Evolutionary conservation across 2,113 vertebrate species (phyloP).

Genomic region (Phalacrocorax aristotelis): DNA sequence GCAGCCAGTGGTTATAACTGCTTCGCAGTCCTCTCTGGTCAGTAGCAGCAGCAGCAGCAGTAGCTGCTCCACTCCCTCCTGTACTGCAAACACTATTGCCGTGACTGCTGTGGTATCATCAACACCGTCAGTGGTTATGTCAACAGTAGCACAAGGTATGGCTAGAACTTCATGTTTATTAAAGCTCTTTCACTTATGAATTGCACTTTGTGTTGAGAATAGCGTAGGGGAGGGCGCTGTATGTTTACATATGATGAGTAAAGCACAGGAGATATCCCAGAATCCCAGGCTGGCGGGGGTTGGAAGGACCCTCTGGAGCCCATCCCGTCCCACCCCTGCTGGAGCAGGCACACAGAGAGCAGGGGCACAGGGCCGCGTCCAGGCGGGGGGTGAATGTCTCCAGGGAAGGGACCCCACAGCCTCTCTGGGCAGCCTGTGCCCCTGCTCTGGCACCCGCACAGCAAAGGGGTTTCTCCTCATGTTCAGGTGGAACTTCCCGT

Average conservation of each 20-base stretch:
- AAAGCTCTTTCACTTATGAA: neutral
- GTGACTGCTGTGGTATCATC: constrained; percentile 93
- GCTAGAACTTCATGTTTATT: neutral
- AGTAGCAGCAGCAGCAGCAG: constrained; percentile 71
- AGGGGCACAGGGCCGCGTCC: too few species aligned
- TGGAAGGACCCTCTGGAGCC: too few species aligned
- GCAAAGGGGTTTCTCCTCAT: too few species aligned
- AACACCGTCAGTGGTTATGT: constrained; percentile 92
- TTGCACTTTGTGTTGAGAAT: neutral
- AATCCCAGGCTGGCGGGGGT: too few species aligned
- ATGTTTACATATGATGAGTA: neutral
- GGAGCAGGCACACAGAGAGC: too few species aligned
- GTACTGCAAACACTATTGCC: constrained; percentile 79
- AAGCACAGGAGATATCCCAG: neutral
- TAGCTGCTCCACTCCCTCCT: constrained; percentile 71
- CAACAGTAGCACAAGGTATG: constrained; percentile 89
- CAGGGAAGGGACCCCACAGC: too few species aligned
- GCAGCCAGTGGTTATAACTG: constrained; percentile 90
- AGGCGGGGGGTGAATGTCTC: too few species aligned
- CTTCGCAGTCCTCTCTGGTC: constrained; percentile 77
- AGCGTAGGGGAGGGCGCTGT: neutral
- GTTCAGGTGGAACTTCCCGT: too few species aligned
- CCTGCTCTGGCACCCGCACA: too few species aligned
- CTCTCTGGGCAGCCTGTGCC: too few species aligned
- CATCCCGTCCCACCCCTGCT: too few species aligned